These are phyloP conservation scores for Cyclura pinguis DNA, from an alignment of 2,797 vertebrate species.

Conservation along the genomic window DNA sequence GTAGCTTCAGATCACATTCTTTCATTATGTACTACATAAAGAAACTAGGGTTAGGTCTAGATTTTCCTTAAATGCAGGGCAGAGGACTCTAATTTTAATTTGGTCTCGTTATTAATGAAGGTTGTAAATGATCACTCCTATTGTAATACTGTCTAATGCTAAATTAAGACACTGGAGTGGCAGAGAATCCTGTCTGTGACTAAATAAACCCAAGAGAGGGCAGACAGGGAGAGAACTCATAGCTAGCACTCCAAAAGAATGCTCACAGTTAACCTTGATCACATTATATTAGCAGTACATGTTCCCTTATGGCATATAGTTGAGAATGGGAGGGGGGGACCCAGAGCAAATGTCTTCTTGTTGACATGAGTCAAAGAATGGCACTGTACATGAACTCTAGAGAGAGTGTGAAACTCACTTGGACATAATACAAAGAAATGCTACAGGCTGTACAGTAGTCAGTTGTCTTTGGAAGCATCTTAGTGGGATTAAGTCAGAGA, in stretches of 20 bases:
- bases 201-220: conserved; percentile 8
- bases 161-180: conserved; percentile 13
- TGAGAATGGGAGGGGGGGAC: conserved; percentile 18
- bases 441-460: conserved; percentile 57
- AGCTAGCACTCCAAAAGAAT: neutral
- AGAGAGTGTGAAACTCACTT: conserved; percentile 24
- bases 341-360: neutral
- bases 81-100: conserved; percentile 32
- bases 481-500: conserved; percentile 64
- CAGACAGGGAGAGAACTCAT: neutral
- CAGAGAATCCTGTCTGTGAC: conserved; percentile 19
- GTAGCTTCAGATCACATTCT: neutral
- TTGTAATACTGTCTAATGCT: conserved; percentile 36
- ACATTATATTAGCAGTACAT: conserved; percentile 55
- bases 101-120: conserved; percentile 49
- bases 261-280: conserved; percentile 35
- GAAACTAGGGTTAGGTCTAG: neutral
- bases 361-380: conserved; percentile 60
- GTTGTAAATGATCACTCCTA: conserved; percentile 25
- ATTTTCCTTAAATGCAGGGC: neutral
- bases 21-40: neutral
- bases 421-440: conserved; percentile 53
- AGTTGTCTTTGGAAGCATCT: conserved; percentile 70
- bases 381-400: conserved; percentile 29
- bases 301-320: conserved; percentile 38